Evolutionary conservation across 2,888 invertebrate species (phyloP), one percentile per base, ranked within the genome.

Genomic region (Drosophila anceps): DNA sequence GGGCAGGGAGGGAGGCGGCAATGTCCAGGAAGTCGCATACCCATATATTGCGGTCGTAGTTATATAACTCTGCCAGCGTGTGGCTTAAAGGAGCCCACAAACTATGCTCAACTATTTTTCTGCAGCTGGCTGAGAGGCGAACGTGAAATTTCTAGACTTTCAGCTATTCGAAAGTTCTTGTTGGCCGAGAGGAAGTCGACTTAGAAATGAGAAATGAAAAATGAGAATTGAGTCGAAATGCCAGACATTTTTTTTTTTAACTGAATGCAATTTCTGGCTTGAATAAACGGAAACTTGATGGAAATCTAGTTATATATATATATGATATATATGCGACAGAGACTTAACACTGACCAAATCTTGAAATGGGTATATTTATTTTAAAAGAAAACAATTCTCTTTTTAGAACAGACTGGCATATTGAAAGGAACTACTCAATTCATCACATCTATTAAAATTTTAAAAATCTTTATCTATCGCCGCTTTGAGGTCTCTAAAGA

Each of bases 51-150:
- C 64, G 74, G 59, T 43, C 46, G 41, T 24, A 64, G 67, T 77
- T 77, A 67, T 70, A 61, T 59, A 78, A 78, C 74, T 59, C 58
- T 24, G 53, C 48, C 59, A 67, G 18, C 60, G 27, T 61, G 35
- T 37, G 58, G 13, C 44, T 20, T 6, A 63, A 48, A 60, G 37
- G 31, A 60, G 63, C 50, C 39, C 48, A 57, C 48, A 46, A 72
- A 58, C 60, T 51, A 58, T 69, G 41, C 20, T 48, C 4, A 62
- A 72, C 57, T 48, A 57, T 51, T 48, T 51, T 48, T 44, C 27
- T 33, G 24, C 12, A 58, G 37, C 31, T 50, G 15, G 29, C 15
- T 33, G 29, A 9, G 15, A 18, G 24, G 27, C 27, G 10, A 59
- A 48, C 24, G 41, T 31, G 27, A 31, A 44, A 48, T 54, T 50